phyloP scores from a whole-genome alignment of 1,140 invertebrate species.

The Ericerus pela region DNA sequence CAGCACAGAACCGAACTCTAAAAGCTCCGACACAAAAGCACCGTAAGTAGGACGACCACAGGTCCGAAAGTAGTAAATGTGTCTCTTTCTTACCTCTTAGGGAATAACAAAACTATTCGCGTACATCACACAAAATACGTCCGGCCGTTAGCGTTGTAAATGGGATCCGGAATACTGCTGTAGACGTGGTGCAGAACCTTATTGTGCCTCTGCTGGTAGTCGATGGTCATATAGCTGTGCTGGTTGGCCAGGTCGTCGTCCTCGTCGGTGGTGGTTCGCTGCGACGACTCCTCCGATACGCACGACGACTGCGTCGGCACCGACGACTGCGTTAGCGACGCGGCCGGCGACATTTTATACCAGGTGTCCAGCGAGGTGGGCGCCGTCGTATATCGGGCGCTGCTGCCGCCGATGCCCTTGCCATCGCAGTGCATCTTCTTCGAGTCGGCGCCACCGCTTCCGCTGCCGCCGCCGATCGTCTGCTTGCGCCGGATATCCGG shows the following conservation, averaged over 20 bases:
- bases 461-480: constrained; percentile 19
- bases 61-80: no score
- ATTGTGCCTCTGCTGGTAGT: constrained; percentile 27
- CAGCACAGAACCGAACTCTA: no score
- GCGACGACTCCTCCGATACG: constrained; percentile 43
- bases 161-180: constrained; percentile 38
- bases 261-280: constrained; percentile 38
- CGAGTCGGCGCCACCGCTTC: no score
- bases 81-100: no score
- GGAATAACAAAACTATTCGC: no score
- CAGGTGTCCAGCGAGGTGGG: constrained; percentile 38
- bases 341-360: constrained; percentile 31
- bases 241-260: constrained; percentile 40
- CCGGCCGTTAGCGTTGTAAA: constrained; percentile 24
- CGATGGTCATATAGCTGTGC: constrained; percentile 31
- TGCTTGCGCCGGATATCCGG: constrained; percentile 43
- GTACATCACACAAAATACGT: constrained; percentile 27
- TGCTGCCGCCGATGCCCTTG: constrained; percentile 32
- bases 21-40: no score
- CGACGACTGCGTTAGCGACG: constrained; percentile 31
- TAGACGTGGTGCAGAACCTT: constrained; percentile 36
- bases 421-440: constrained; percentile 31
- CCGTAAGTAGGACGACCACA: no score
- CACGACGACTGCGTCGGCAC: constrained; percentile 43
- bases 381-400: constrained; percentile 40